Base-by-base conservation (phyloP, 2,888 invertebrate species). In the Agriopis aurantiaria region DNA sequence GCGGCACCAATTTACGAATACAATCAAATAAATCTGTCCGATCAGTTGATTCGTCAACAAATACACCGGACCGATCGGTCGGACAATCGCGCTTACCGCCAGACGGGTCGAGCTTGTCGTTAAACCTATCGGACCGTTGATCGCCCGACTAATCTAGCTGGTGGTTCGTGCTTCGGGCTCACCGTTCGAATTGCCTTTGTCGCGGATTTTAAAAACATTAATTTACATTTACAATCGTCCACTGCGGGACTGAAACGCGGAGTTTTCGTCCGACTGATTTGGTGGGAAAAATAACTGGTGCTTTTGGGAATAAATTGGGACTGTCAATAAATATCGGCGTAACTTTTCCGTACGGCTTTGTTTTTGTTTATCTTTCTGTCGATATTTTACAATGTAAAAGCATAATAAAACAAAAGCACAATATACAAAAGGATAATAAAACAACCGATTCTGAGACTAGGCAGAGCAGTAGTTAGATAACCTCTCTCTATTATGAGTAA, bases 21-120 rank as follows among this genome's bases (percentile, higher is more conserved):
- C 68, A 68, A 58, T 52, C 58, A 52, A 68, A 68, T 68, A 68
- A 63, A 68, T 63, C 68, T 11, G 52, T 14, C 45, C 43, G 52
- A 49, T 14, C 9, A 40, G 14, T 48, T 14, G 46, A 57, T 55
- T 46, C 48, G 17, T 59, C 59, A 33, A 46, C 46, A 14, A 43
- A 65, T 11, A n/a, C 12, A 17, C 8, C 17, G 46, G 7, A 40
- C 61, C 12, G 61, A 9, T 46, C 33, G 51, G 14, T 3, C n/a
- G 14, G 53, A 55, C 10, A 48, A 49, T 49, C 59, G 60, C 7
- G n/a, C 48, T 33, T 33, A 33, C 1, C 33, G 33, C 33, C 33
- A 0, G n/a, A 9, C 45, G 45, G 45, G 8, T 23, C n/a, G 46
- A 55, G n/a, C 40, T 55, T n/a, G 17, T 7, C 40, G 40, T n/a